Percentiles rank a stretch among this genome's conserved stretches.
Evolutionary conservation across 2,888 invertebrate genomes (phyloP).

Genomic region (Vannuccia rotundouncinata): DNA sequence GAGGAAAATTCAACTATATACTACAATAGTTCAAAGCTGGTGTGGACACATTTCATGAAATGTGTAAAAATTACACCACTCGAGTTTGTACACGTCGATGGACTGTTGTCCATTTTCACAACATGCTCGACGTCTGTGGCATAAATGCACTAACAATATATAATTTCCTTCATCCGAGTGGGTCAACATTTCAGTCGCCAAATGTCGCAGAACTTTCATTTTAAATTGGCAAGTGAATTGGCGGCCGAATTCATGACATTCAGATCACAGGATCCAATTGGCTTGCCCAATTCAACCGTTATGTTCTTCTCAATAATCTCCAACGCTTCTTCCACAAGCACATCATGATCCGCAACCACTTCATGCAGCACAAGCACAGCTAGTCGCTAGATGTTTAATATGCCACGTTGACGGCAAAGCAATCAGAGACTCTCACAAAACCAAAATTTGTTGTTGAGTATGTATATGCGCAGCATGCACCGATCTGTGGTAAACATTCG

Average conservation of each 20-base stretch:
- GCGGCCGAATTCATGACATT: slow-evolving; percentile 20
- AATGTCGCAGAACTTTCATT: slow-evolving; percentile 12
- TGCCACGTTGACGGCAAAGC: slow-evolving; percentile 20
- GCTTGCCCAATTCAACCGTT: slow-evolving; percentile 26
- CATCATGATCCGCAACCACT: slow-evolving; percentile 12
- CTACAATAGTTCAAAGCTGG: slow-evolving; percentile 26
- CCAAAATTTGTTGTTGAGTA: slow-evolving; percentile 16
- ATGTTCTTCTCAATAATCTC: slow-evolving; percentile 18
- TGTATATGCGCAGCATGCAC: not conserved
- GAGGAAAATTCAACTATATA: slow-evolving; percentile 9
- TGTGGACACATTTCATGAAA: slow-evolving; percentile 10
- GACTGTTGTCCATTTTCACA: slow-evolving; percentile 20
- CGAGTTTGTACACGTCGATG: slow-evolving; percentile 22
- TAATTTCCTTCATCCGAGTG: slow-evolving; percentile 5
- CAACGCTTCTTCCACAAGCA: slow-evolving; percentile 9
- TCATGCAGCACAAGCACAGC: slow-evolving; percentile 26
- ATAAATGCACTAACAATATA: slow-evolving; percentile 26
- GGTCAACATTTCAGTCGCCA: slow-evolving; percentile 18
- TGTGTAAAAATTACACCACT: slow-evolving; percentile 22
- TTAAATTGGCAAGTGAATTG: slow-evolving; percentile 26
- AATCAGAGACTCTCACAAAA: slow-evolving; percentile 16
- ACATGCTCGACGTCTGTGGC: slow-evolving; percentile 21
- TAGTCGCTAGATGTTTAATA: slow-evolving; percentile 21
- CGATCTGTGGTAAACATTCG: slow-evolving; percentile 24
- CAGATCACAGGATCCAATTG: slow-evolving; percentile 19